phyloP scores from a whole-genome alignment of 2,113 vertebrate genomes.

The Oryzias javanicus region DNA sequence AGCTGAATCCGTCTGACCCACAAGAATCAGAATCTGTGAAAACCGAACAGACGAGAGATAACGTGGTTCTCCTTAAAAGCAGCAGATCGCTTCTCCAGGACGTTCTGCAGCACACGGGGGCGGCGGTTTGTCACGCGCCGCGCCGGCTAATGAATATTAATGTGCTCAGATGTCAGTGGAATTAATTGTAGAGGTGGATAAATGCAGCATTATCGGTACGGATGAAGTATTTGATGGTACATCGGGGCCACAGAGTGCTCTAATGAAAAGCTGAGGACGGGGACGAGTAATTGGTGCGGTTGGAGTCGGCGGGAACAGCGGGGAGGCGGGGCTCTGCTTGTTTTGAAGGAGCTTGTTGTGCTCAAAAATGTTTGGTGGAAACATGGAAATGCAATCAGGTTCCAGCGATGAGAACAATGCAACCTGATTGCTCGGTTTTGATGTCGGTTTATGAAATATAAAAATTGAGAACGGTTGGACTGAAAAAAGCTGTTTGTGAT shows the following conservation, averaged over 20 bases:
- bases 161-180: slow-evolving; percentile 78
- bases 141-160: slow-evolving; percentile 87
- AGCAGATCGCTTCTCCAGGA: slow-evolving; percentile 18
- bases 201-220: slow-evolving; percentile 77
- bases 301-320: slow-evolving; percentile 48
- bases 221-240: slow-evolving; percentile 72
- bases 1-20: background rate
- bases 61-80: slow-evolving; percentile 24
- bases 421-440: background rate
- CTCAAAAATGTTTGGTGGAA: background rate
- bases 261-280: slow-evolving; percentile 74
- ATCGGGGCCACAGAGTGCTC: slow-evolving; percentile 73
- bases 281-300: slow-evolving; percentile 60
- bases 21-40: slow-evolving; percentile 8
- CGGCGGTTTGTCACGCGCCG: slow-evolving; percentile 75
- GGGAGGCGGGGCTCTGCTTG: slow-evolving; percentile 23
- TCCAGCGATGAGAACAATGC: slow-evolving; percentile 1
- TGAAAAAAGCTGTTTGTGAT: background rate
- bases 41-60: slow-evolving; percentile 34
- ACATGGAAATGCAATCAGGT: no score
- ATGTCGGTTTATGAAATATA: background rate
- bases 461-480: background rate
- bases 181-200: slow-evolving; percentile 81
- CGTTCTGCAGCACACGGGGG: slow-evolving; percentile 42
- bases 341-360: slow-evolving; percentile 18